A percentile compares a stretch with the other conserved stretches of the same genome.
phyloP scores from a whole-genome alignment of 2,113 vertebrate genomes.

The Gnathonemus echidnorhynchus region DNA sequence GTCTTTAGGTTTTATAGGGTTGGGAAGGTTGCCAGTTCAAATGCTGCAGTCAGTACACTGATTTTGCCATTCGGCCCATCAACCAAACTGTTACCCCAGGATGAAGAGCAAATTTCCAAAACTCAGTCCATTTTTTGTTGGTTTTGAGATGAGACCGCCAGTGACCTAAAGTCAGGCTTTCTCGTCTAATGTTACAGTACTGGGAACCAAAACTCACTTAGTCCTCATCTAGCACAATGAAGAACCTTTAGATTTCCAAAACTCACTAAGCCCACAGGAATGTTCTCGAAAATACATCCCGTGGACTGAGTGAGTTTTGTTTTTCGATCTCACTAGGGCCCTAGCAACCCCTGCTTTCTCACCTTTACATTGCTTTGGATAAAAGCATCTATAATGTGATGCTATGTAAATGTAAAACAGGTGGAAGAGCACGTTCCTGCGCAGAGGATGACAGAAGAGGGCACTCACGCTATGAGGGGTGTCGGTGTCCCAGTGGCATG shows the following conservation, averaged over 20 bases:
- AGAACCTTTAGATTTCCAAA: not conserved
- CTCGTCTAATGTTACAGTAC: not conserved
- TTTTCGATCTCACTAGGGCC: not conserved
- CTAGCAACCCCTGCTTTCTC: not conserved
- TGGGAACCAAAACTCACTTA: not conserved
- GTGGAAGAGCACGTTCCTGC: not conserved
- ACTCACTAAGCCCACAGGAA: not conserved
- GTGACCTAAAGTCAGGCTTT: not conserved
- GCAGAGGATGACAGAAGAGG: not conserved
- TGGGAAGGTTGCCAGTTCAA: not conserved
- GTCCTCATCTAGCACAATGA: not conserved
- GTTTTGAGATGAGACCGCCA: not conserved
- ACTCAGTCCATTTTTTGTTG: not conserved
- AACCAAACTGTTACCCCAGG: not conserved
- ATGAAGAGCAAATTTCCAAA: not conserved
- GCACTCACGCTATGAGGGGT: slow-evolving; percentile 75
- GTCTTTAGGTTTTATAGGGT: not conserved
- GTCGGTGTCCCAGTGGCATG: slow-evolving; percentile 69
- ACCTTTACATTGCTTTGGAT: not conserved
- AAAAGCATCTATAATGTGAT: not conserved
- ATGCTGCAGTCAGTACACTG: not conserved
- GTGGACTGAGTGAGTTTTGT: not conserved
- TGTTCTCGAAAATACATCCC: not conserved
- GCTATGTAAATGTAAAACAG: not conserved
- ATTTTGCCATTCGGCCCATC: not conserved